phyloP scores from a whole-genome alignment of 2,113 vertebrate genomes.

The Periophthalmodon schlosseri region DNA sequence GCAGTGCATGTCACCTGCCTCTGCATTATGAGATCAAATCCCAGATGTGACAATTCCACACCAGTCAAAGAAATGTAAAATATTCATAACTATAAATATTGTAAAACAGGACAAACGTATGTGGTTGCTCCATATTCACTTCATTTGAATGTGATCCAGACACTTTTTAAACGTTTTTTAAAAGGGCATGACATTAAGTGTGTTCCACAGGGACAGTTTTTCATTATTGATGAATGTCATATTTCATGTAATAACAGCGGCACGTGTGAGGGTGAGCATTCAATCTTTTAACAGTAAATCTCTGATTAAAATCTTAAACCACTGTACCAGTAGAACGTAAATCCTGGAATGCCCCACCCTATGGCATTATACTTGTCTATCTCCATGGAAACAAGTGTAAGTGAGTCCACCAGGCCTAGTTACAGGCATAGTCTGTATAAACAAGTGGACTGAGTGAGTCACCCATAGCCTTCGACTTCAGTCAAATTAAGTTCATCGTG shows the following conservation, averaged over 20 bases:
- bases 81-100: not conserved
- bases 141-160: not conserved
- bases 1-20: too few relatives aligned
- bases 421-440: too few relatives aligned
- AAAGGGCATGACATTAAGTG: not conserved
- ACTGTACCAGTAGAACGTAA: too few relatives aligned
- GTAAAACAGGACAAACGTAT: not conserved
- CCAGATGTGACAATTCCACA: not conserved
- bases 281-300: not conserved
- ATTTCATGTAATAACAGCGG: not conserved
- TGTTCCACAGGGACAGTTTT: not conserved
- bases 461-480: too few relatives aligned
- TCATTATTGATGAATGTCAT: not conserved
- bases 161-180: not conserved
- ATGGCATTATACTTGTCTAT: too few relatives aligned
- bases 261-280: too few relatives aligned
- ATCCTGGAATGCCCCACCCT: too few relatives aligned
- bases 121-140: not conserved
- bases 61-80: not conserved
- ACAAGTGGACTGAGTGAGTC: too few relatives aligned
- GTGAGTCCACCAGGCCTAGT: too few relatives aligned
- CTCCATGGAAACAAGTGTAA: too few relatives aligned
- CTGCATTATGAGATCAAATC: not conserved
- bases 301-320: too few relatives aligned
- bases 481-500: too few relatives aligned